Evolutionary conservation across 2,113 vertebrate genomes (phyloP), one percentile per base, ranked within the genome.

Genomic region (Actenoides hombroni): DNA sequence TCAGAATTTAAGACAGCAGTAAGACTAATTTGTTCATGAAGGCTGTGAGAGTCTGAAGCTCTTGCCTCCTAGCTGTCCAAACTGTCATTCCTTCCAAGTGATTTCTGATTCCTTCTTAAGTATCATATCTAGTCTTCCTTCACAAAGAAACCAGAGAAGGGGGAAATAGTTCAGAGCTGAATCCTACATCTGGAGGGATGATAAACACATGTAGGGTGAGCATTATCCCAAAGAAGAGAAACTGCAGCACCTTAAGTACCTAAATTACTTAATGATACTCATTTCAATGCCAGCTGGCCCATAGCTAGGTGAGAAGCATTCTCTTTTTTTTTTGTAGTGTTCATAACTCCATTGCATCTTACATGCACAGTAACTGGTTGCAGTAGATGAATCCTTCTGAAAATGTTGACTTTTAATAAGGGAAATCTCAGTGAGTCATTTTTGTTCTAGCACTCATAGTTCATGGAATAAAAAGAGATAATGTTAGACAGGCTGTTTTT

Each of bases 1-100:
- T 80, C 57, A 51, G 53, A 68, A 68, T 80, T 57, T 59, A 70
- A 54, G 71, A 35, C 28, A 63, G 19, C 0, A 1, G 3, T 2
- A 6, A 42, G 35, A 68, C 4, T 40, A 14, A 13, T 53, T 17
- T 44, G 44, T 59, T 70, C 9, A 15, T 67, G 40, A 76, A 64
- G 28, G 17, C 6, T 64, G 6, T 64, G 28, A 7, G 26, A 16
- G 24, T 68, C 37, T 48, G n/a, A 44, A 21, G 10, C 3, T 10
- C 31, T 83, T 0, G 0, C 28, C 11, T 57, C 44, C 26, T 60
- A 19, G 13, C 26, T 56, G 26, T 56, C 54, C 33, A 26, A 71
- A 46, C 1, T 63, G 15, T 6, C 12, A 31, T 14, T 61, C 64
- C 35, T 31, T 69, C 60, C 25, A 3, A 44, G 17, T 19, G 29